phyloP scores from a whole-genome alignment of 2,113 vertebrate species.

The Cisticola juncidis region DNA sequence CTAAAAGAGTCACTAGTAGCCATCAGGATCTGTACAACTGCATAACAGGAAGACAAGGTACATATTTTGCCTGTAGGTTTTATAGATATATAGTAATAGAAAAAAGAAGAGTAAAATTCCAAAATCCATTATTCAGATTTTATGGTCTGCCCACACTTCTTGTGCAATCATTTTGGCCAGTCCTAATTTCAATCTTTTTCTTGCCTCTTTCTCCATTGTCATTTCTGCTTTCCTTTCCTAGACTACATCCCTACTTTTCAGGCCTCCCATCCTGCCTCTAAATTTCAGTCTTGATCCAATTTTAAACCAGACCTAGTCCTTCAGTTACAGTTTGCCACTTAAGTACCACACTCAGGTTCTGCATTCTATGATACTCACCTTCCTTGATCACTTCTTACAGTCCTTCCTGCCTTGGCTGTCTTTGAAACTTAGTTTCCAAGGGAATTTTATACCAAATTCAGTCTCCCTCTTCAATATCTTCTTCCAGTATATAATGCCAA shows the following conservation, averaged over 20 bases:
- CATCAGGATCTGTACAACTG: not conserved
- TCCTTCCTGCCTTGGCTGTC: not conserved
- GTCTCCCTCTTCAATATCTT: not conserved
- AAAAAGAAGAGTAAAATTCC: not conserved
- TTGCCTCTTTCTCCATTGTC: not conserved
- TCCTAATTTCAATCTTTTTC: not conserved
- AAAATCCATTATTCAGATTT: not conserved
- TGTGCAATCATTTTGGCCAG: not conserved
- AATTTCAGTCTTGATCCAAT: not conserved
- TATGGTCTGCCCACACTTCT: not conserved
- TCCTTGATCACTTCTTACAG: not conserved
- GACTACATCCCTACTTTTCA: not conserved
- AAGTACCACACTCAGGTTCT: not conserved
- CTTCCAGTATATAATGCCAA: not conserved
- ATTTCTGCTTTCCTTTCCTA: not conserved
- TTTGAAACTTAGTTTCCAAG: not conserved
- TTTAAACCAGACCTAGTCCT: not conserved
- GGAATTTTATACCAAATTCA: not conserved
- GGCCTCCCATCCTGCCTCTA: not conserved
- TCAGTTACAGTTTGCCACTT: not conserved
- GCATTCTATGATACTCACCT: not conserved
- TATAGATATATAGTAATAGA: not conserved
- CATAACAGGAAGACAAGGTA: not conserved
- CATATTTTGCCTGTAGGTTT: slow-evolving; percentile 6
- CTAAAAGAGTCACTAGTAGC: not conserved